Evolutionary conservation across 1,140 invertebrate species (phyloP).

Genomic region (Cotesia chilonis): DNA sequence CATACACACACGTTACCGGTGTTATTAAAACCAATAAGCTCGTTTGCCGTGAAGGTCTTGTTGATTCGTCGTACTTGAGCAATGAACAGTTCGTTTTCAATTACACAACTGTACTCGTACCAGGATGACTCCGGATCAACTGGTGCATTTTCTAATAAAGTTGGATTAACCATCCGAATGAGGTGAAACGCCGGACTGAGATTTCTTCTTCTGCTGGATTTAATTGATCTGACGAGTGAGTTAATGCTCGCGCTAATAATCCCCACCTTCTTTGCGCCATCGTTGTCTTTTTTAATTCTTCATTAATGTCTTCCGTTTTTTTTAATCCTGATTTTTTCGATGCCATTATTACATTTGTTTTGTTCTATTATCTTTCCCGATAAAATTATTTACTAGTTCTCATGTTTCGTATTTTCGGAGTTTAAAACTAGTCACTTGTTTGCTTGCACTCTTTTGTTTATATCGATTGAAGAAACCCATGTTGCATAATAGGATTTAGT

Average conservation of each 20-base stretch:
- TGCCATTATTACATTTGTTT: conserved; percentile 10
- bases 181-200: conserved; percentile 69
- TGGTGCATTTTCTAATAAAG: conserved; percentile 45
- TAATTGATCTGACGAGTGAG: conserved; percentile 57
- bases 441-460: no score
- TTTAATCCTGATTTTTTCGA: not conserved
- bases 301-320: conserved; percentile 4
- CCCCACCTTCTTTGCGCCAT: conserved; percentile 74
- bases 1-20: conserved; percentile 92
- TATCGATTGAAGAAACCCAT: no score
- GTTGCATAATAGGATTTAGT: no score
- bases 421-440: no score
- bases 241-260: conserved; percentile 74
- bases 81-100: conserved; percentile 61
- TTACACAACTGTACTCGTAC: conserved; percentile 66
- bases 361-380: not conserved
- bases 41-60: conserved; percentile 72
- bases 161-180: conserved; percentile 66
- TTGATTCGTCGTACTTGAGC: conserved; percentile 70
- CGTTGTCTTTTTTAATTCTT: conserved; percentile 42
- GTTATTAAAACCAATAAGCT: conserved; percentile 87
- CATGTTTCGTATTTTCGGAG: no score
- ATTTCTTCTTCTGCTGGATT: conserved; percentile 64
- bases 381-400: no score
- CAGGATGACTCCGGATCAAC: conserved; percentile 52